Conservation (phyloP, 2,888 invertebrate species). For the Microctonus brassicae region DNA sequence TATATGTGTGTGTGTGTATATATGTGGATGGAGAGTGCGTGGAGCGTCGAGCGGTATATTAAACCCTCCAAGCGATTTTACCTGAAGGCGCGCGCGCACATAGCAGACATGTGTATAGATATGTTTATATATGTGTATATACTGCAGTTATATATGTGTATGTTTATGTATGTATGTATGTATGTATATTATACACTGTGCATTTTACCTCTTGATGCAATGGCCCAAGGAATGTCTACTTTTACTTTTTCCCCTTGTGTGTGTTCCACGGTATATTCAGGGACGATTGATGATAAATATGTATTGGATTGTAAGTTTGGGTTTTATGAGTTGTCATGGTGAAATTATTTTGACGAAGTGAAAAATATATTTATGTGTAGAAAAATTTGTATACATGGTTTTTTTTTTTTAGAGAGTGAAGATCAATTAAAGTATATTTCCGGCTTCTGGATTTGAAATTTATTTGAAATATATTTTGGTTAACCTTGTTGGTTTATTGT, state of each 20-base stretch:
- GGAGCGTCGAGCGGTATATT: conserved; percentile 16
- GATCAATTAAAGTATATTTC: not conserved
- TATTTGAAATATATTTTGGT: not conserved
- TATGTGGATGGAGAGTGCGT: not conserved
- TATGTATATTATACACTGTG: not conserved
- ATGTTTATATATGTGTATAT: no score
- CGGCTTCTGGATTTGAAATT: not conserved
- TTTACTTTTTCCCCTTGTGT: conserved; percentile 52
- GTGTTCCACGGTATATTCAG: conserved; percentile 43
- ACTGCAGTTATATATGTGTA: no score
- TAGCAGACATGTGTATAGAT: not conserved
- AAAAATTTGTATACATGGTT: no score
- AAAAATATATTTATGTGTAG: no score
- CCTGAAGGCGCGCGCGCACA: conserved; percentile 26
- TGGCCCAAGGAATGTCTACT: conserved; percentile 54
- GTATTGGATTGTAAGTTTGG: not conserved
- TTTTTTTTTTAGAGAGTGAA: no score
- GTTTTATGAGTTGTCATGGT: no score
- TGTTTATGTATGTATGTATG: no score
- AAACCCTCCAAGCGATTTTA: conserved; percentile 24
- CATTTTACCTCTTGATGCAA: conserved; percentile 4
- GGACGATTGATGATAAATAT: conserved; percentile 14
- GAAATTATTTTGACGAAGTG: no score
- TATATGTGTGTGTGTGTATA: not conserved
- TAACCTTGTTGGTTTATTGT: not conserved